Base-by-base conservation (phyloP, 2,888 invertebrate genomes). In the Platynereis dumerilii region DNA sequence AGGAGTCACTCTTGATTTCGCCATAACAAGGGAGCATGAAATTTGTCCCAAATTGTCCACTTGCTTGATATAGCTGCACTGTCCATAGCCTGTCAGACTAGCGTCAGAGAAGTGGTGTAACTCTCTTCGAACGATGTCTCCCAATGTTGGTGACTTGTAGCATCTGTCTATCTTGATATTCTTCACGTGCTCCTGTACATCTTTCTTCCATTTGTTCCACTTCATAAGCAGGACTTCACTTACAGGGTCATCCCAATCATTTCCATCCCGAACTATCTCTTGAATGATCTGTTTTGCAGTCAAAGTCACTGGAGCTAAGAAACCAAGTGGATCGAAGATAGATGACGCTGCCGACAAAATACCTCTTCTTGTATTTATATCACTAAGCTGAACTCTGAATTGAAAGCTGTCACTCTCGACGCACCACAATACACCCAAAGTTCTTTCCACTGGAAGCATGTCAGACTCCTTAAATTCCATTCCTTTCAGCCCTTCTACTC, bases 261-360 rank as follows among this genome's bases (percentile, higher is more conserved):
- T n/a, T 39, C 39, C 34, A 17, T 39, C 45, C 2, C 29, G 15
- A 26, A 56, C 60, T 45, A 65, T 27, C 20, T 56, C 24, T 24
- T 65, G 65, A 2, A 65, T 29, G 2, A 65, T 42, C 26, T 20
- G 55, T 29, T 65, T 65, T 17, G 55, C 60, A 22, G 15, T 44
- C 62, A 62, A 71, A 73, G 77, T 28, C 80, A 81, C 58, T 80
- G 83, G 45, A 81, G 84, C 22, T 85, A 86, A 58, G 86, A 85
- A 27, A 86, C 86, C 65, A 7, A 66, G 53, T 20, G 66, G 63
- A 64, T 66, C 63, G 39, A 52, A 66, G 2, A 66, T 20, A 20
- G 66, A 66, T 2, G 63, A 34, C 2, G 58, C 58, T 2, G 58
- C 52, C 1, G 63, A 44, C 2, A 66, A 53, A 34, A 66, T 52